Evolutionary conservation across 2,888 invertebrate genomes (phyloP).

Genomic region (Phoenoteleia sp.): DNA sequence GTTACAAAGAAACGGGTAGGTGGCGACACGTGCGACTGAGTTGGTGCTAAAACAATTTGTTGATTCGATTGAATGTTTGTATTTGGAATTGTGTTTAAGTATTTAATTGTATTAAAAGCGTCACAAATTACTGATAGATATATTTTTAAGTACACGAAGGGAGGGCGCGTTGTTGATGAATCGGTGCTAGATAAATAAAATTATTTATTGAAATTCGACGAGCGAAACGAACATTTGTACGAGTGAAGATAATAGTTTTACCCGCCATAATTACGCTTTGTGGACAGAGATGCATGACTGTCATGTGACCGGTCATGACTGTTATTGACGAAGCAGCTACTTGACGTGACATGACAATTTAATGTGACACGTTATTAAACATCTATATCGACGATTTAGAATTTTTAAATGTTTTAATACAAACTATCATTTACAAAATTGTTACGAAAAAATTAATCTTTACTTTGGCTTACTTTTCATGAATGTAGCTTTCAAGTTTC

Average conservation of each 20-base stretch:
- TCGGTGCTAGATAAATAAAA: conserved; percentile 25
- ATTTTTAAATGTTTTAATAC: too few relatives aligned
- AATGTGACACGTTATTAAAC: too few relatives aligned
- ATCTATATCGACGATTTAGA: too few relatives aligned
- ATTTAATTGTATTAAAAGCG: conserved; percentile 4
- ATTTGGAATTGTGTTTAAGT: conserved; percentile 23
- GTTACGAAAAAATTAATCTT: too few relatives aligned
- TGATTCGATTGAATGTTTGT: conserved; percentile 20
- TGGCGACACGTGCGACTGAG: background rate
- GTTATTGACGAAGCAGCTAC: too few relatives aligned
- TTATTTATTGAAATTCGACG: conserved; percentile 3
- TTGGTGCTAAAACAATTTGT: conserved; percentile 37
- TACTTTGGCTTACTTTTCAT: too few relatives aligned
- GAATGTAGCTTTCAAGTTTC: too few relatives aligned
- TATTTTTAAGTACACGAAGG: conserved; percentile 22
- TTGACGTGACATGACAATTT: too few relatives aligned
- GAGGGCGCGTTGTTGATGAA: background rate
- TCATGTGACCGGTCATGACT: too few relatives aligned
- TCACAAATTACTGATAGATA: conserved; percentile 31
- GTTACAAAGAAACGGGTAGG: background rate
- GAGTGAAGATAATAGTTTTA: background rate
- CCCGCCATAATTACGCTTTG: conserved; percentile 11
- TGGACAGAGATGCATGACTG: too few relatives aligned
- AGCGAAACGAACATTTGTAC: background rate
- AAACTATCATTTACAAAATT: too few relatives aligned